Evolutionary conservation across 1,140 invertebrate species (phyloP), one percentile per base, ranked within the genome.

Genomic region (Leptonema lineaticorne): DNA sequence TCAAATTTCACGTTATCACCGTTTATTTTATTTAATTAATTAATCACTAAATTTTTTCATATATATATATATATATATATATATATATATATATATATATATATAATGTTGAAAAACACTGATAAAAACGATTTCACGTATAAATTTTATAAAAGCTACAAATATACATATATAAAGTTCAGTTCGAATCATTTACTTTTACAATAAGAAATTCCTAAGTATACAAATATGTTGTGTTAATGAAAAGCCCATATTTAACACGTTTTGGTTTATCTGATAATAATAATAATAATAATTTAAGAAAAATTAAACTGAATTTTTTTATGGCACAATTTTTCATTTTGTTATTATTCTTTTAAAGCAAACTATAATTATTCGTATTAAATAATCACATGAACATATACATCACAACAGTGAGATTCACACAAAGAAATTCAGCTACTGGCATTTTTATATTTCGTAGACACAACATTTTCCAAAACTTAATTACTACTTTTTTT

Each of bases 101-200:
- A 14, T 41, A 41, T 41, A 33, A 33, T 41, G 16, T 41, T n/a
- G n/a, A n/a, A n/a, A n/a, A 53, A 53, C 22, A 24, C 20, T 53
- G 22, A 24, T 24, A 53, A 53, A 53, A 53, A 22, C 18, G 18
- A 53, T 53, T 53, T 53, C 20, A 48, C n/a, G 18, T 53, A 53
- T 53, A 53, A 53, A 53, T 22, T 53, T 53, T 53, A 53, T 26
- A 53, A 53, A 53, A 53, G 50, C 50, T 53, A 53, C 50, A 53
- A 53, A 53, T 53, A 53, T 53, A 53, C 27, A n/a, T n/a, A n/a
- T n/a, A n/a, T n/a, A n/a, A n/a, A n/a, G n/a, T 53, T 53, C 50
- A 53, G 50, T 53, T 22, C 50, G 50, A 24, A 20, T 22, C 50
- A 9, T 53, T n/a, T n/a, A n/a, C 16, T 14, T n/a, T 9, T 45